Evolutionary conservation across 2,888 invertebrate species (phyloP), one percentile per base, ranked within the genome.

Genomic region (Coenonympha arcania): DNA sequence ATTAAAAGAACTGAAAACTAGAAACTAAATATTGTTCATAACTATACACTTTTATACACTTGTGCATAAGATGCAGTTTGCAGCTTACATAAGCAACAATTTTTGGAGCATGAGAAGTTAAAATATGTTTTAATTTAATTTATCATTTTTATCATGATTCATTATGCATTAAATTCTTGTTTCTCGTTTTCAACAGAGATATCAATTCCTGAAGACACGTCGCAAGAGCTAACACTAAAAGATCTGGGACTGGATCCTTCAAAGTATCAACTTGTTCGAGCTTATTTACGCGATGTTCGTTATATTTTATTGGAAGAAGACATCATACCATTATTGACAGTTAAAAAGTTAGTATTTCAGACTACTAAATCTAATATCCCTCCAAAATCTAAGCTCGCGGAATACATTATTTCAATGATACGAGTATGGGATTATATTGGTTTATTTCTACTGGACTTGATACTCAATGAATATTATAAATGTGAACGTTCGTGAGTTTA

Each of bases 171-270:
- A 13, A 31, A 31, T 9, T 6, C 13, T 4, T 18, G 11, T 6
- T 20, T 20, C 8, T 8, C 34, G 36, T 6, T 33, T 56, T 59
- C 0, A 11, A 15, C 41, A 64, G 63, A 54, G 30, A 42, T 62
- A 2, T 31, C 51, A n/a, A 47, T 62, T 4, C 22, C 59, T 2
- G 52, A 56, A 15, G 51, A 55, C 6, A 28, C 37, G 1, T 8
- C 6, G 2, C 50, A 53, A n/a, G 48, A 34, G 3, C 16, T 37
- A 6, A 62, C 60, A n/a, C 42, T 67, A 20, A 44, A 48, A 19
- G 64, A 66, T 4, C 30, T 66, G 18, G 58, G 60, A n/a, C 26
- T 63, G 1, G 52, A 54, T 6, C 9, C 33, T 2, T 47, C 54
- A 2, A 63, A 59, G 34, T 46, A 48, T 1, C 45, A 57, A 26